phyloP scores from a whole-genome alignment of 2,888 invertebrate species.

The Pachydiplax longipennis region DNA sequence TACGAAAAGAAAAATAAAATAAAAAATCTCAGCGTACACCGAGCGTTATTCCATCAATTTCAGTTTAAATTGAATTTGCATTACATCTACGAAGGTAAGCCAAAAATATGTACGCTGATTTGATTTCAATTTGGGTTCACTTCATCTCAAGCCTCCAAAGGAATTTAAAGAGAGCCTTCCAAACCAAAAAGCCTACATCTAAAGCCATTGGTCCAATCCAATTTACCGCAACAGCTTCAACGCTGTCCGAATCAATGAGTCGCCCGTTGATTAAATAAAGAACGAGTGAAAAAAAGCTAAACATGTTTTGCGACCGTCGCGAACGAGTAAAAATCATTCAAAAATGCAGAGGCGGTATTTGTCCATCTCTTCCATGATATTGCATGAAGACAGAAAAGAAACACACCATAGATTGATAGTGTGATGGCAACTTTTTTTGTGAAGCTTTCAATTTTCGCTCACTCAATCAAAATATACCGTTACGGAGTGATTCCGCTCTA shows the following conservation, averaged over 20 bases:
- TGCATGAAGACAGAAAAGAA: neutral
- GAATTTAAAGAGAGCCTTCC: too few relatives aligned
- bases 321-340: neutral
- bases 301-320: neutral
- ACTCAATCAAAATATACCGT: neutral
- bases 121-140: too few relatives aligned
- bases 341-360: neutral
- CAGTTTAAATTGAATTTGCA: too few relatives aligned
- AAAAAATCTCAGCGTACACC: too few relatives aligned
- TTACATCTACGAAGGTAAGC: too few relatives aligned
- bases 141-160: too few relatives aligned
- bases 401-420: neutral
- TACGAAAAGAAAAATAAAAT: too few relatives aligned
- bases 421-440: neutral
- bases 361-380: neutral
- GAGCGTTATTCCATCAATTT: too few relatives aligned
- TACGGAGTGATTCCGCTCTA: neutral
- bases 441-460: neutral
- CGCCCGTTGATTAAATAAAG: neutral
- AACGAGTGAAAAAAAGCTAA: neutral
- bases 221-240: neutral
- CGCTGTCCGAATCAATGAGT: neutral
- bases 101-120: too few relatives aligned
- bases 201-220: neutral
- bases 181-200: neutral